These are phyloP conservation scores for Coryphaenoides rupestris DNA, from an alignment of 2,113 vertebrate genomes.

Conservation along the genomic window DNA sequence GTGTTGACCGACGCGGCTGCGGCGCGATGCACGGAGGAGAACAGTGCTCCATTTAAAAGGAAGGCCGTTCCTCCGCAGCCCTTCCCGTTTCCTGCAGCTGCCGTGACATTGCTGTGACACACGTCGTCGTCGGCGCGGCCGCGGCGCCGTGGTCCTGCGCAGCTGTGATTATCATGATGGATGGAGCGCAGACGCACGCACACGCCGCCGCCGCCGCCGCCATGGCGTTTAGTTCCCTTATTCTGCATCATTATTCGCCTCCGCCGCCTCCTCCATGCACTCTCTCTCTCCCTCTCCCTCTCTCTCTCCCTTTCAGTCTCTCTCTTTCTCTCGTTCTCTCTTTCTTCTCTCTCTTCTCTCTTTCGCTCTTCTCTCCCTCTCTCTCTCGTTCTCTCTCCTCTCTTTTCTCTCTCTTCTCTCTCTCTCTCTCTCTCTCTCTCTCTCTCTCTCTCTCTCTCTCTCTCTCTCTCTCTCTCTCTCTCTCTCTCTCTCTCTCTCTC, in stretches of 20 bases:
- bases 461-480: slow-evolving; percentile 1
- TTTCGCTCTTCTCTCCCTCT: slow-evolving; percentile 14
- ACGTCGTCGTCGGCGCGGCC: too few relatives aligned
- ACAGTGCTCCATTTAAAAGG: too few relatives aligned
- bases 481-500: slow-evolving; percentile 9
- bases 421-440: neutral
- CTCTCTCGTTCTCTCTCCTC: neutral
- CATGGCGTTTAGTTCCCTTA: neutral
- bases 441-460: slow-evolving; percentile 2
- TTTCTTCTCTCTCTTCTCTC: slow-evolving; percentile 26
- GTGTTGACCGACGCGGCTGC: too few relatives aligned
- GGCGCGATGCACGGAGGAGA: too few relatives aligned
- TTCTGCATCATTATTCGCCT: neutral
- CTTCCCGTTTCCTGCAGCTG: too few relatives aligned
- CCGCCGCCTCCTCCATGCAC: neutral
- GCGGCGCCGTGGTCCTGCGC: too few relatives aligned
- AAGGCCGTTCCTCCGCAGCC: too few relatives aligned
- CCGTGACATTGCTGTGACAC: too few relatives aligned
- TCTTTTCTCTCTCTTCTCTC: slow-evolving; percentile 14
- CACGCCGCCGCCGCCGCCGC: too few relatives aligned
- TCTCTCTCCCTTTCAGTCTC: neutral
- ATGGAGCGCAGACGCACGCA: neutral
- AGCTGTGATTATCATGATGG: neutral
- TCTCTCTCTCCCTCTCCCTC: neutral
- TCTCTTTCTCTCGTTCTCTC: slow-evolving; percentile 20